These are phyloP conservation scores for Psilanteris sp. DNA, from an alignment of 1,140 invertebrate species.

Conservation along the genomic window DNA sequence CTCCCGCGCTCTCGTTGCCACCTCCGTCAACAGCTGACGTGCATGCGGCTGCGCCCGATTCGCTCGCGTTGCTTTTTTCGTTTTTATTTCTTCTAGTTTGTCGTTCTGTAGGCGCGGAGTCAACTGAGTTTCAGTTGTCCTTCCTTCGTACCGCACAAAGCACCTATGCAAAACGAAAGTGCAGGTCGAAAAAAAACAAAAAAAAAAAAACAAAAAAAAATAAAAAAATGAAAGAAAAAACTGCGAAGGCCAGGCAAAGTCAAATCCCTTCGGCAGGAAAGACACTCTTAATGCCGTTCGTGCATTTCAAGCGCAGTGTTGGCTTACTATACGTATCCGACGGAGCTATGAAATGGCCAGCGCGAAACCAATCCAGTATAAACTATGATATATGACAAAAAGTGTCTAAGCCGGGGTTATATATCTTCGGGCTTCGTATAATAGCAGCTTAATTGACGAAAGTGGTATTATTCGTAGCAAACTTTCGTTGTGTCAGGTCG, in stretches of 20 bases:
- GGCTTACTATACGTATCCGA: conserved; percentile 3
- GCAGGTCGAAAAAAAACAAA: too few relatives aligned
- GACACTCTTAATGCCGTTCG: conserved; percentile 28
- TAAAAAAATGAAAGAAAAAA: too few relatives aligned
- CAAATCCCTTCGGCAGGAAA: conserved; percentile 32
- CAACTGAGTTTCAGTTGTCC: conserved; percentile 48
- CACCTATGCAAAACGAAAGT: conserved; percentile 23
- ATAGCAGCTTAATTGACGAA: conserved; percentile 1
- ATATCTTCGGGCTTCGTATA: not conserved
- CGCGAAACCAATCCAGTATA: conserved; percentile 3
- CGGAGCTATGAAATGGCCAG: conserved; percentile 26
- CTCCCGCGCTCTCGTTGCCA: conserved; percentile 54
- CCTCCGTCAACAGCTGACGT: conserved; percentile 50
- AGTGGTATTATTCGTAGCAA: conserved; percentile 4
- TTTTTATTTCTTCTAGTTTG: conserved; percentile 61
- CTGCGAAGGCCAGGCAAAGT: too few relatives aligned
- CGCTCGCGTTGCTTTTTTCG: conserved; percentile 35
- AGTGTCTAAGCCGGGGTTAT: not conserved
- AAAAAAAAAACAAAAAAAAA: too few relatives aligned
- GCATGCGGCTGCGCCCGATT: conserved; percentile 56
- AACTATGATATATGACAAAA: conserved; percentile 11
- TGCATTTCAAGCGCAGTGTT: conserved; percentile 28
- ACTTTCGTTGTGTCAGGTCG: not conserved
- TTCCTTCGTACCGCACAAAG: conserved; percentile 48
- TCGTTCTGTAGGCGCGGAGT: conserved; percentile 53